These are phyloP conservation scores for Grammomys surdaster DNA, from an alignment of 2,113 vertebrate species.

Conservation along the genomic window DNA sequence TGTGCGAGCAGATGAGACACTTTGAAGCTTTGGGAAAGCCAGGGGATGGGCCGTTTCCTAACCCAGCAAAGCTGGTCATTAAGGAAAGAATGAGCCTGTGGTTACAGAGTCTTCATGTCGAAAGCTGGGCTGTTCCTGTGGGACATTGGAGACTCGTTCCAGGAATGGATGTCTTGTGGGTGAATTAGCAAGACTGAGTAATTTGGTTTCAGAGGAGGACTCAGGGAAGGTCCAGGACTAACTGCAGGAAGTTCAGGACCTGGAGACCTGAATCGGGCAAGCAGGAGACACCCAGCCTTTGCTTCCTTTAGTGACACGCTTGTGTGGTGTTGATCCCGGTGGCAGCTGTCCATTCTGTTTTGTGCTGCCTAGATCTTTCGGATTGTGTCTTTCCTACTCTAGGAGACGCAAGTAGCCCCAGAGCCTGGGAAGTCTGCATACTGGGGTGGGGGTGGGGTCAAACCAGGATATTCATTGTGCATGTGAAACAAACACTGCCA, in stretches of 20 bases:
- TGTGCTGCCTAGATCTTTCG: neutral
- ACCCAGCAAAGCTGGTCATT: neutral
- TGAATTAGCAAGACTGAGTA: neutral
- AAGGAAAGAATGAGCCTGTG: conserved; percentile 16
- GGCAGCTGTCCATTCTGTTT: neutral
- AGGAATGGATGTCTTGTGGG: neutral
- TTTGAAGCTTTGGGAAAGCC: conserved; percentile 13
- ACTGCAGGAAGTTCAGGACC: neutral
- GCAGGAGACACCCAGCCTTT: neutral
- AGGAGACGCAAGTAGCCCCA: neutral
- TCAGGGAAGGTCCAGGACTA: too few relatives aligned
- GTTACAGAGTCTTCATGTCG: neutral
- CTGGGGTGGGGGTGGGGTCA: neutral
- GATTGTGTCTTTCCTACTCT: neutral
- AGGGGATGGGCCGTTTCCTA: neutral
- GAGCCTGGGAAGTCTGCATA: neutral
- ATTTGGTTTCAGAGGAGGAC: neutral
- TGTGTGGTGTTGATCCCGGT: neutral
- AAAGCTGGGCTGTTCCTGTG: neutral
- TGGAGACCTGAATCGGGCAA: neutral
- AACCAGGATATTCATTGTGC: neutral
- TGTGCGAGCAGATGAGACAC: neutral
- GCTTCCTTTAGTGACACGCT: neutral
- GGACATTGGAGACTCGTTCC: neutral
- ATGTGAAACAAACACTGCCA: neutral